Percentiles rank a stretch among this genome's conserved stretches.
Evolutionary conservation across 2,113 vertebrate species (phyloP).

Genomic region (Pardalotus punctatus): DNA sequence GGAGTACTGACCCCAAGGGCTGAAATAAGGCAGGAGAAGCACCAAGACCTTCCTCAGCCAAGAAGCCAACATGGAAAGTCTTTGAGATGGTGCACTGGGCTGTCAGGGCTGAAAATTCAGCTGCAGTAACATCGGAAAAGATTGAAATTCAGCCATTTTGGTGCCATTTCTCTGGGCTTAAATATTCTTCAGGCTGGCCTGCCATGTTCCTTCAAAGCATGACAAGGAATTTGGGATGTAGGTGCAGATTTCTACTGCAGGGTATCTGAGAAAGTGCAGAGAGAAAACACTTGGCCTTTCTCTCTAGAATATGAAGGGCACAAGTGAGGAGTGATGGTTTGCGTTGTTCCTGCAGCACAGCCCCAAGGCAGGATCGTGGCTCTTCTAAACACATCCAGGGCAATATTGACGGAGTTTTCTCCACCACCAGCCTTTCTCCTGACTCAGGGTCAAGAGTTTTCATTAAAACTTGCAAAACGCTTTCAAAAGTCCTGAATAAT

Average conservation of each 20-base stretch:
- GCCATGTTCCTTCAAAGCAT: fast-evolving
- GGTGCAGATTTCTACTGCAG: not conserved
- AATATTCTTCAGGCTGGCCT: not conserved
- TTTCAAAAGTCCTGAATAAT: not conserved
- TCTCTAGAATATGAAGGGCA: not conserved
- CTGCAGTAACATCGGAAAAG: not conserved
- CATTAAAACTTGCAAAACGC: not conserved
- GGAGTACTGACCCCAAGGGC: not conserved
- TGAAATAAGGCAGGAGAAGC: not conserved
- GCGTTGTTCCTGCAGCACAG: not conserved
- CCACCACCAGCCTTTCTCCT: not conserved
- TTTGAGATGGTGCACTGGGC: not conserved
- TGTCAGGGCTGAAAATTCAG: not conserved
- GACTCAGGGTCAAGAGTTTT: not conserved
- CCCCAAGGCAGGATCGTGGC: not conserved
- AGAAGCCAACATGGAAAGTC: not conserved
- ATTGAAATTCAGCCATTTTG: not conserved
- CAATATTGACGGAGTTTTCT: not conserved
- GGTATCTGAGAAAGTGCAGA: not conserved
- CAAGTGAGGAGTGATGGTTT: not conserved
- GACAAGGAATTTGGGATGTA: not conserved
- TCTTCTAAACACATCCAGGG: not conserved
- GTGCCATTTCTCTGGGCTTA: not conserved
- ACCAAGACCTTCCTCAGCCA: not conserved
- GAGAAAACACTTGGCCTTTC: not conserved